phyloP scores from a whole-genome alignment of 2,888 invertebrate species.

The Slavum lentiscoides region DNA sequence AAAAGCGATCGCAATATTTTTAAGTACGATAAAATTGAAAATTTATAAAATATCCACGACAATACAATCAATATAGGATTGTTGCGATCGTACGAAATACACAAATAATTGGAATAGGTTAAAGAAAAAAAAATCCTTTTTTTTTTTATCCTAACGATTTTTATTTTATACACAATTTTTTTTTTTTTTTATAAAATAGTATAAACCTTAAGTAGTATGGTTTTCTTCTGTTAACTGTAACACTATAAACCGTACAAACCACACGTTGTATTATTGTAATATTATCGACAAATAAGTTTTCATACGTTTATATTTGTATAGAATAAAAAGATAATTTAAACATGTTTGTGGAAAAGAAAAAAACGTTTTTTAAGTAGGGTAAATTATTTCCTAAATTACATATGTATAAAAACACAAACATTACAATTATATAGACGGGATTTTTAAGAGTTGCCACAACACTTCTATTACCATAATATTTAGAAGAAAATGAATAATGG shows the following conservation, averaged over 20 bases:
- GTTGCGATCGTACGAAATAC: no score
- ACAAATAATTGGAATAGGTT: no score
- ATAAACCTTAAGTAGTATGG: slow-evolving; percentile 50
- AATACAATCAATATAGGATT: neutral
- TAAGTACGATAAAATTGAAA: neutral
- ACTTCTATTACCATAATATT: neutral
- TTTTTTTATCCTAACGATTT: slow-evolving; percentile 26
- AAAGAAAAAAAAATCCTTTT: neutral
- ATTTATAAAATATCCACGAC: neutral
- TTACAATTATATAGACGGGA: neutral
- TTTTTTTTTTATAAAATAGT: slow-evolving; percentile 45
- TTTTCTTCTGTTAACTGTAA: slow-evolving; percentile 25
- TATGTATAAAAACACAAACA: slow-evolving; percentile 22
- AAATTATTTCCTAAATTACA: slow-evolving; percentile 21
- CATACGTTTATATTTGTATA: neutral
- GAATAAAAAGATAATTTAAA: slow-evolving; percentile 25
- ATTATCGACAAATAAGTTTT: slow-evolving; percentile 11
- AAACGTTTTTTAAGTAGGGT: slow-evolving; percentile 30
- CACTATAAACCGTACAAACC: slow-evolving; percentile 24
- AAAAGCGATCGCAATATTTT: no score
- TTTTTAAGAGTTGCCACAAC: slow-evolving; percentile 1
- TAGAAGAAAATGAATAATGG: neutral
- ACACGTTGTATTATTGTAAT: slow-evolving; percentile 9
- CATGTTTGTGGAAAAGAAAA: slow-evolving; percentile 2
- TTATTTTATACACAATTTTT: slow-evolving; percentile 39